phyloP scores from a whole-genome alignment of 37 sponge, comb jelly and placozoan genomes.

The Hexactinellida sp. region DNA sequence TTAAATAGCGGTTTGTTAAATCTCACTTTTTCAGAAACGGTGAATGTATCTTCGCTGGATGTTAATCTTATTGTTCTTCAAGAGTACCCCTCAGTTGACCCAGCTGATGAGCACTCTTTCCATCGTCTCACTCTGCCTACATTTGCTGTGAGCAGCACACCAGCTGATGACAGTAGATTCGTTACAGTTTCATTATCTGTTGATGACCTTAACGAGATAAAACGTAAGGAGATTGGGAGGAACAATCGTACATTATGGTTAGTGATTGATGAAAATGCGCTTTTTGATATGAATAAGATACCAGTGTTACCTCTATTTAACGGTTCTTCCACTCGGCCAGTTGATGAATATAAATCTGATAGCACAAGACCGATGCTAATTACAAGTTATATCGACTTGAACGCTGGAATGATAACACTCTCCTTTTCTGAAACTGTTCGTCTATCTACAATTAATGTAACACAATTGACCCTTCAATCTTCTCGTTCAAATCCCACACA shows the following conservation, averaged over 20 bases:
- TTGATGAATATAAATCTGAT: not conserved
- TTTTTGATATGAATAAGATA: conserved; percentile 53
- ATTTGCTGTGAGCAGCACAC: conserved; percentile 30
- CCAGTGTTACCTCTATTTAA: conserved; percentile 60
- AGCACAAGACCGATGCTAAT: conserved; percentile 22
- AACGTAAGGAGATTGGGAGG: conserved; percentile 45
- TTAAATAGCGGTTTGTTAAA: conserved; percentile 54
- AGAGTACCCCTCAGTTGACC: conserved; percentile 38
- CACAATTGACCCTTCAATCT: conserved; percentile 40
- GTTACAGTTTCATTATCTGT: conserved; percentile 37
- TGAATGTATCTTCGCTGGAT: conserved; percentile 55
- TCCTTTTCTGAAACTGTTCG: conserved; percentile 66
- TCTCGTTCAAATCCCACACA: not conserved
- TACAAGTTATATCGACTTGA: conserved; percentile 42
- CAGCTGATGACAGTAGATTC: conserved; percentile 58
- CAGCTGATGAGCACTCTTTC: conserved; percentile 29
- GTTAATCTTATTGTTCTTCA: conserved; percentile 47
- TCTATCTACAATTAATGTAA: conserved; percentile 41
- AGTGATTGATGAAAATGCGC: conserved; percentile 39
- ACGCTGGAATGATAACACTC: conserved; percentile 31
- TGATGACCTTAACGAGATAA: conserved; percentile 67
- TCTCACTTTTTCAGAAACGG: conserved; percentile 71
- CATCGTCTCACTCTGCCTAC: conserved; percentile 36
- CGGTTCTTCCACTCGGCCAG: conserved; percentile 21
- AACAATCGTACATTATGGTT: conserved; percentile 51